A percentile compares a stretch with the other conserved stretches of the same genome.
phyloP scores from a whole-genome alignment of 2,797 vertebrate genomes.

The Periophthalmus magnuspinnatus region DNA sequence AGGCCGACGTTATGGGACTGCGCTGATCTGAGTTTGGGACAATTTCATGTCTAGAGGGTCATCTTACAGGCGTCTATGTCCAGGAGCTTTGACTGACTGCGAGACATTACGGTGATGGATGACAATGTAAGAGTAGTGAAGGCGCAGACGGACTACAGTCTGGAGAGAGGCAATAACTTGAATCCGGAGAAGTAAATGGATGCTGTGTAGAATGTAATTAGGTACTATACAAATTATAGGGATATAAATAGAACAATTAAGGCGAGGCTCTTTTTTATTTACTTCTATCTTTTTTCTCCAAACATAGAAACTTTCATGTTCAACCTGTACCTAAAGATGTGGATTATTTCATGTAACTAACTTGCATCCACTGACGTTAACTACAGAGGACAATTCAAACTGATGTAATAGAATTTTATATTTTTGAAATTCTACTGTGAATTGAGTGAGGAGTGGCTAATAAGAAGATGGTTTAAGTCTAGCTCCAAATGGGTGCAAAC shows the following conservation, averaged over 20 bases:
- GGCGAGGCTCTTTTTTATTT: neutral
- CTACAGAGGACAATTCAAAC: too few relatives aligned
- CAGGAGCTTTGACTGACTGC: conserved; percentile 36
- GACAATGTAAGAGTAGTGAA: conserved; percentile 16
- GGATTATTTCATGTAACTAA: too few relatives aligned
- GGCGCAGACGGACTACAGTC: neutral
- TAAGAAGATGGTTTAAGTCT: neutral
- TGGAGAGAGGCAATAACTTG: neutral
- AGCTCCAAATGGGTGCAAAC: neutral
- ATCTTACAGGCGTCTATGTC: conserved; percentile 68
- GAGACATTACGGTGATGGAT: conserved; percentile 36
- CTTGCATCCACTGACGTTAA: too few relatives aligned
- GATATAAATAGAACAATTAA: neutral
- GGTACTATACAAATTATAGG: neutral
- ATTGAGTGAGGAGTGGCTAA: neutral
- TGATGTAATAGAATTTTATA: too few relatives aligned
- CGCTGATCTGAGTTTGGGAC: conserved; percentile 61
- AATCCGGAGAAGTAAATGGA: neutral
- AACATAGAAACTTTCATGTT: too few relatives aligned
- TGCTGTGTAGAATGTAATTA: neutral
- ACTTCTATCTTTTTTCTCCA: too few relatives aligned
- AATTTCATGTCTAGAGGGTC: conserved; percentile 70
- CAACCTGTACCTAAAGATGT: too few relatives aligned
- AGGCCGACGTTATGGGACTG: conserved; percentile 55
- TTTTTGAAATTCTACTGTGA: too few relatives aligned